Base-by-base conservation (phyloP, 1,140 invertebrate species). In the Platyscapa corneri region DNA sequence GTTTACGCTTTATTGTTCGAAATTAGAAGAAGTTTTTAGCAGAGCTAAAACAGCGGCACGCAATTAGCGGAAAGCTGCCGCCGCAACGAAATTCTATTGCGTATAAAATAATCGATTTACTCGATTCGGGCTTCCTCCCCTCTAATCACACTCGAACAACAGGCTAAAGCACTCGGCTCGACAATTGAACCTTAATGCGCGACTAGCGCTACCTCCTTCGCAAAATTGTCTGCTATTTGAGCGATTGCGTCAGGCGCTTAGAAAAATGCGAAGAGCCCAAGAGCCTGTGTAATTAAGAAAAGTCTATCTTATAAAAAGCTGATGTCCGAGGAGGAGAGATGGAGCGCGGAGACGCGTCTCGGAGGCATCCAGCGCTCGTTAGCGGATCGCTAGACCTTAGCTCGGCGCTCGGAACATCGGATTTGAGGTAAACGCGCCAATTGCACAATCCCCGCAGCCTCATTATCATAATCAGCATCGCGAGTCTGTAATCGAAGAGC, bases 391-490 rank as follows among this genome's bases (percentile, higher is more conserved):
- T 53, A 18, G 8, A 10, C 18, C 10, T 10, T 53, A 46, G n/a
- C 42, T 12, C 5, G 16, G 49, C 16, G 49, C 49, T 53, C 49
- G 16, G 49, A 16, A 53, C 8, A 32, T 67, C 30, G 65, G 14
- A 67, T 32, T 34, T 67, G 20, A 74, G 37, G 39, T 74, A 74
- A 74, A 1, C 34, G 72, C 39, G 20, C 39, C 0, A 64, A 23
- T 74, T 56, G 32, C 80, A 42, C 79, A 70, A 78, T 78, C 12
- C 8, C 49, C 39, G n/a, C 39, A 82, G 20, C 42, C 39, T 82
- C 39, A 32, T 80, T 64, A 49, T 53, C n/a, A 20, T 56, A 65
- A 82, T 70, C 67, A 74, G 30, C 27, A 53, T 70, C 79, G 39
- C 39, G 14, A 18, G 30, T n/a, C 20, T 20, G 37, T 42, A 65